Percentiles rank a stretch among this genome's conserved stretches.
Evolutionary conservation across 1,140 invertebrate species (phyloP).

Genomic region (Nylanderia fulva): DNA sequence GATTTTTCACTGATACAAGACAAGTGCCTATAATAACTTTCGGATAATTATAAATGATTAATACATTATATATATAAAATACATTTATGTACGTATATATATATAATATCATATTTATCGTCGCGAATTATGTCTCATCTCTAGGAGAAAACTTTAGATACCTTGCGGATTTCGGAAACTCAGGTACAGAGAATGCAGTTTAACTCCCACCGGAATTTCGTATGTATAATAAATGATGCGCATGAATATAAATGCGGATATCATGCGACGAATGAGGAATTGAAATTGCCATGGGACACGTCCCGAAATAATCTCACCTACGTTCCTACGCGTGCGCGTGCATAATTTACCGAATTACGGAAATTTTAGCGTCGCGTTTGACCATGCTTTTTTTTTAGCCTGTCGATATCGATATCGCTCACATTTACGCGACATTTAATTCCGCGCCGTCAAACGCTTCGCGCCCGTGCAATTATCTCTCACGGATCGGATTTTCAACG

Average conservation of each 20-base stretch:
- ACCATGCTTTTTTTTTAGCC: neutral
- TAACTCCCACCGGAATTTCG: constrained; percentile 9
- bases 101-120: no score
- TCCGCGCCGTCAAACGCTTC: neutral
- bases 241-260: constrained; percentile 27
- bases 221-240: constrained; percentile 24
- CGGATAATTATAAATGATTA: neutral
- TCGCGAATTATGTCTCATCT: neutral
- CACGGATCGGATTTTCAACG: neutral
- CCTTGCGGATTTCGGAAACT: neutral
- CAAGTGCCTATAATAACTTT: neutral
- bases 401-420: neutral
- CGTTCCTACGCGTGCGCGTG: neutral
- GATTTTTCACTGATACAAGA: neutral
- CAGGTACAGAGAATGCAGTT: neutral
- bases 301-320: constrained; percentile 37
- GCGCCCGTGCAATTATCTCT: neutral
- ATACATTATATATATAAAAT: neutral
- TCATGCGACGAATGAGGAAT: constrained; percentile 27
- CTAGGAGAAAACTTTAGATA: neutral
- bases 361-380: neutral
- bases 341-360: constrained; percentile 24
- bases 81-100: no score
- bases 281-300: constrained; percentile 36
- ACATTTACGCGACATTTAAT: constrained; percentile 18